These are phyloP conservation scores for Balearica regulorum DNA, from an alignment of 2,797 vertebrate genomes.

Conservation along the genomic window DNA sequence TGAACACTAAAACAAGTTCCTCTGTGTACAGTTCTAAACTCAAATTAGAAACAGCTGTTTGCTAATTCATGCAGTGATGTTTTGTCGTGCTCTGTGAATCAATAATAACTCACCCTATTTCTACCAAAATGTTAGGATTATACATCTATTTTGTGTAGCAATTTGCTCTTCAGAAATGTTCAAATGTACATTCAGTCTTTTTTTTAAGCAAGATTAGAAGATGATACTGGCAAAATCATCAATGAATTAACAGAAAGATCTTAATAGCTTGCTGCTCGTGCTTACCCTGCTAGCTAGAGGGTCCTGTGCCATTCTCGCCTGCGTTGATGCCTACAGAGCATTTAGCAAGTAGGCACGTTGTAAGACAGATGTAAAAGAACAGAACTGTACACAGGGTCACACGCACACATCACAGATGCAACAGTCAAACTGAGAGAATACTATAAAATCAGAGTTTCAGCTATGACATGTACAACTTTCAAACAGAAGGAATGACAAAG, in stretches of 20 bases:
- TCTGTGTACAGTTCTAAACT: constrained; percentile 85
- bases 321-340: neutral
- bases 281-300: neutral
- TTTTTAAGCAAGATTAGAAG: neutral
- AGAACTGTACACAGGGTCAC: neutral
- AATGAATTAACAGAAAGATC: neutral
- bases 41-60: constrained; percentile 96
- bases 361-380: neutral
- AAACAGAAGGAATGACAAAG: constrained; percentile 44
- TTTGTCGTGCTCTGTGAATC: constrained; percentile 84
- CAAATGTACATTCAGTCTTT: neutral
- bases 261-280: neutral
- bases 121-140: constrained; percentile 71
- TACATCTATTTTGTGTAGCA: constrained; percentile 46
- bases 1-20: constrained; percentile 87
- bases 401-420: rapidly evolving
- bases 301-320: neutral
- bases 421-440: neutral
- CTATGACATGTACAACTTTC: constrained; percentile 42
- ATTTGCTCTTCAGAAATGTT: constrained; percentile 35
- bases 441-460: constrained; percentile 42
- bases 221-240: neutral
- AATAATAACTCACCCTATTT: constrained; percentile 79
- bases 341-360: neutral
- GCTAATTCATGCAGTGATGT: constrained; percentile 87